phyloP scores from a whole-genome alignment of 2,797 vertebrate genomes.

The Chaenodraco wilsoni region DNA sequence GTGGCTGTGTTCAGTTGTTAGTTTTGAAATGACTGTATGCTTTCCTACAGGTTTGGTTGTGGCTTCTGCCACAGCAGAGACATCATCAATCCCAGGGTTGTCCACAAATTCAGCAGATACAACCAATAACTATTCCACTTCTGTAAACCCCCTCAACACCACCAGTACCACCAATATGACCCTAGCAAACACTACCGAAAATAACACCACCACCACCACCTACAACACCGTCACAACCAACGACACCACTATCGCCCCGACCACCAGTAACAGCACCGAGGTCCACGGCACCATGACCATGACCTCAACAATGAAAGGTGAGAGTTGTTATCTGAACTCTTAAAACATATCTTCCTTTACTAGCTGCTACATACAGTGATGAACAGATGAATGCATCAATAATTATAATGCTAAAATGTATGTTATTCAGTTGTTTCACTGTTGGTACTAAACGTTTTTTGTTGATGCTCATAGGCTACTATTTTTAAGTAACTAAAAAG shows the following conservation, averaged over 20 bases:
- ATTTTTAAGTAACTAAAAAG: no score
- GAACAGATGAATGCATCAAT: no score
- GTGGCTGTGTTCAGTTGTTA: neutral
- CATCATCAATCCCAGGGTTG: rapidly evolving
- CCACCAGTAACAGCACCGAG: rapidly evolving
- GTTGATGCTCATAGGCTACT: no score
- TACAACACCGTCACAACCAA: no score
- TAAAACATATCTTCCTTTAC: no score
- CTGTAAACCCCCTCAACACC: rapidly evolving
- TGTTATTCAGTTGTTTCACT: no score
- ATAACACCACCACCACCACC: no score
- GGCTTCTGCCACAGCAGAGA: neutral
- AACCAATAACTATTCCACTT: rapidly evolving
- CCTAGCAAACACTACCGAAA: no score
- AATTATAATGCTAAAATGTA: no score
- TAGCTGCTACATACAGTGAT: no score
- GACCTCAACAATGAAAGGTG: neutral
- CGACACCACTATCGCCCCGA: rapidly evolving
- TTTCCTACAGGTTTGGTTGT: constrained; percentile 48
- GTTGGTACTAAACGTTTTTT: no score
- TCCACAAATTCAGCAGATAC: rapidly evolving
- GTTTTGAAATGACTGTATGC: neutral
- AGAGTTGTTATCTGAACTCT: neutral
- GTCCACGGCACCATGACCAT: neutral
- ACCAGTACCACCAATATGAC: no score